Evolutionary conservation across 2,888 invertebrate species (phyloP), one percentile per base, ranked within the genome.

Genomic region (Atrina japonica): DNA sequence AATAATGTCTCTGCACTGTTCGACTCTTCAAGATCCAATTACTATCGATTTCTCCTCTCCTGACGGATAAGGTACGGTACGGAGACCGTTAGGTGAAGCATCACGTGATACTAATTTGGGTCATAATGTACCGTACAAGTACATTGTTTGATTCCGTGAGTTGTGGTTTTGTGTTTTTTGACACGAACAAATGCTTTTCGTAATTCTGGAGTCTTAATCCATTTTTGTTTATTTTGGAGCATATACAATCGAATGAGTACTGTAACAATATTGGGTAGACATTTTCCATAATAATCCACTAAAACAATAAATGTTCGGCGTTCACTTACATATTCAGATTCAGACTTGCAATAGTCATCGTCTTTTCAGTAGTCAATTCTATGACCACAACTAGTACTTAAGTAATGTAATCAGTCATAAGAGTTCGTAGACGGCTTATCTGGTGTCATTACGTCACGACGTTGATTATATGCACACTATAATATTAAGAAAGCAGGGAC

Each of bases 1-100:
- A n/a, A n/a, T n/a, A n/a, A n/a, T n/a, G n/a, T 75, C 78, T 90
- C 88, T 80, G 84, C 89, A 89, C 81, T 86, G 83, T 76, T 81
- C n/a, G 67, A 92, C 88, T 58, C 89, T n/a, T 14, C 86, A 82
- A 56, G 89, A 91, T 0, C 89, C 91, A 71, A 89, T 91, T 2
- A 84, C 81, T 40, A 91, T 89, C 3, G 91, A 89, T 70, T 84
- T 67, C 45, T 80, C n/a, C n/a, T n/a, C 40, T 11, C 75, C 70
- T 9, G 40, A 45, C n/a, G 72, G 70, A 49, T 3, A 40, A 55
- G 55, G 81, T 78, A 40, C 72, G 71, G 21, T 79, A 21, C 9
- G 90, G 88, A 1, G 89, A 85, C n/a, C 87, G n/a, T n/a, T n/a
- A n/a, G n/a, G n/a, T n/a, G n/a, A n/a, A n/a, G n/a, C n/a, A n/a